Evolutionary conservation across 2,797 vertebrate species (phyloP), one percentile per base, ranked within the genome.

Genomic region (Geotrypetes seraphini): DNA sequence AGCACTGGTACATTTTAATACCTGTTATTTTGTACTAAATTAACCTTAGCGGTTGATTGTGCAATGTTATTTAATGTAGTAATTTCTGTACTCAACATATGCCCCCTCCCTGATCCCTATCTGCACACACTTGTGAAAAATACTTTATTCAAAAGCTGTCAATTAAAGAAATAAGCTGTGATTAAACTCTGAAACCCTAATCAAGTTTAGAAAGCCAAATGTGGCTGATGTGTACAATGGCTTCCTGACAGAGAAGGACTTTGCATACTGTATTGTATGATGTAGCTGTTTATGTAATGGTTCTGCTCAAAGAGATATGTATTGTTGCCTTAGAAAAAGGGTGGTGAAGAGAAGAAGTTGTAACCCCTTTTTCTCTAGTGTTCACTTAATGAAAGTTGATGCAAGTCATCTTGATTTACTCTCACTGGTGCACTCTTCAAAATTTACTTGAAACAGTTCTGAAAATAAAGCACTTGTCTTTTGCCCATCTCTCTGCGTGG

Each of bases 381-480:
- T 78, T 74, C 60, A 49, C 66, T 51, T 47, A 66, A 57, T 60
- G 67, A 68, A 68, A 60, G 70, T 65, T 52, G 72, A 81, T 66
- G 73, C 78, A 70, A 74, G 73, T 76, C 71, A 73, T 76, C 68
- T 63, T 60, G 55, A 62, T 69, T 77, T 81, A 76, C 71, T 65
- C 50, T 63, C 72, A 69, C 79, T 81, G 83, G 83, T 87, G 85
- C 86, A 83, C 82, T 82, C 83, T 78, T 84, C 83, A 84, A 78
- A 86, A 79, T 75, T 72, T 77, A 85, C 88, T 85, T 89, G 87
- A 87, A 88, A 87, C 59, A 47, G 68, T 74, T 75, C 75, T 79
- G 68, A 51, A 70, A 83, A 75, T 78, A 71, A 71, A 65, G 52
- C 51, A 44, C 44, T 78, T 70, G 72, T 72, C 53, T 62, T 73